These are phyloP conservation scores for Salvelinus sp. DNA, from an alignment of 2,113 vertebrate genomes.

Conservation along the genomic window DNA sequence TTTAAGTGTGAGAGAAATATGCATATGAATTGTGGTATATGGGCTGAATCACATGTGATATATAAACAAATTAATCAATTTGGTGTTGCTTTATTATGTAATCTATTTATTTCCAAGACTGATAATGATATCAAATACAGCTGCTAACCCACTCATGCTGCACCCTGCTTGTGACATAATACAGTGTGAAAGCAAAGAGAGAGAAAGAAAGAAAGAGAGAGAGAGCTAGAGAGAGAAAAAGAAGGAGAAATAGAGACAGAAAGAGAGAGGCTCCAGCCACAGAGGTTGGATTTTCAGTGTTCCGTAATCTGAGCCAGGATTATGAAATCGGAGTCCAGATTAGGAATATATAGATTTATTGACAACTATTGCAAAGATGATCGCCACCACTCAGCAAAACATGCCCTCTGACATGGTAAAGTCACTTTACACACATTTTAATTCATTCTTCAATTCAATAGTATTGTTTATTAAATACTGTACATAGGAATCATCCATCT, in stretches of 20 bases:
- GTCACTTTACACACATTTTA: slow-evolving; percentile 22
- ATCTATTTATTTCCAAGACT: background rate
- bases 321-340: background rate
- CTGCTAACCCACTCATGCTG: background rate
- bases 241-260: background rate
- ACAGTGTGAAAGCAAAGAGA: background rate
- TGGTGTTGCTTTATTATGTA: background rate
- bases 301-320: background rate
- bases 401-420: slow-evolving; percentile 48
- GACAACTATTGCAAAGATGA: slow-evolving; percentile 34
- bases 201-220: background rate
- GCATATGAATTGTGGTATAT: no score
- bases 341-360: slow-evolving; percentile 1
- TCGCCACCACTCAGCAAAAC: slow-evolving; percentile 46
- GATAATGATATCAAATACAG: no score
- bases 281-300: background rate
- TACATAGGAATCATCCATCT: background rate
- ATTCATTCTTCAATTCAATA: background rate
- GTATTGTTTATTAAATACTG: background rate
- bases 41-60: background rate
- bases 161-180: background rate
- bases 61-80: background rate
- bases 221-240: background rate
- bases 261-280: background rate
- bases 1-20: no score